These are phyloP conservation scores for Thaleichthys pacificus DNA, from an alignment of 2,797 vertebrate genomes.

Conservation along the genomic window DNA sequence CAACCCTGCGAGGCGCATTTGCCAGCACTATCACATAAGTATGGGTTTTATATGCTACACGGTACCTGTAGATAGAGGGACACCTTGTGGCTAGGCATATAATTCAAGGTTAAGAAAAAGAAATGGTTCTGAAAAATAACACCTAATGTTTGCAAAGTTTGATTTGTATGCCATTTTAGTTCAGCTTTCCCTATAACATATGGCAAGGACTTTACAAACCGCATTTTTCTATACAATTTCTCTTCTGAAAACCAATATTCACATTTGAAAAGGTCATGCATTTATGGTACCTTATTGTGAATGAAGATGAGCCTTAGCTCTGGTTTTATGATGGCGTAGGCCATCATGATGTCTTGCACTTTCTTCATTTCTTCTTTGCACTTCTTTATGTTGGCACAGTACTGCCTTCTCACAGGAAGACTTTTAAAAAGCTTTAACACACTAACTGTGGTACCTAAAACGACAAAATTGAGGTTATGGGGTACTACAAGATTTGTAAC, in stretches of 20 bases:
- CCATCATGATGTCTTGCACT: constrained; percentile 86
- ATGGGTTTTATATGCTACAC: not conserved
- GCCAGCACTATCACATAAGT: too few relatives aligned
- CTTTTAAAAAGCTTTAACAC: constrained; percentile 90
- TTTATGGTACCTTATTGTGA: constrained; percentile 67
- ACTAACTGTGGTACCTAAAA: constrained; percentile 88
- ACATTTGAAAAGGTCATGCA: not conserved
- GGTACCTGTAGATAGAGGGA: constrained; percentile 58
- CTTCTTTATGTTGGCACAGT: constrained; percentile 87
- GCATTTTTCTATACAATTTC: not conserved
- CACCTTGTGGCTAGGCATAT: constrained; percentile 67
- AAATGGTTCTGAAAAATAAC: not conserved
- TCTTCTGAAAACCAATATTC: not conserved
- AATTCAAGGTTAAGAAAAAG: not conserved
- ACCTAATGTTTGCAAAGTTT: too few relatives aligned
- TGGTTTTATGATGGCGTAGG: constrained; percentile 89
- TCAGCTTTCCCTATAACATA: too few relatives aligned
- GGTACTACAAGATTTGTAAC: too few relatives aligned
- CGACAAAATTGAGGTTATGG: constrained; percentile 18
- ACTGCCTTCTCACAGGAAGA: constrained; percentile 93
- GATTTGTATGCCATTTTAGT: too few relatives aligned
- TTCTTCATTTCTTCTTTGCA: constrained; percentile 95
- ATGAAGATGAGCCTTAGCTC: constrained; percentile 83
- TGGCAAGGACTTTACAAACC: too few relatives aligned
- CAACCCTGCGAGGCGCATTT: too few relatives aligned